Conservation (phyloP, 2,888 invertebrate species). For the Rotaria socialis region DNA sequence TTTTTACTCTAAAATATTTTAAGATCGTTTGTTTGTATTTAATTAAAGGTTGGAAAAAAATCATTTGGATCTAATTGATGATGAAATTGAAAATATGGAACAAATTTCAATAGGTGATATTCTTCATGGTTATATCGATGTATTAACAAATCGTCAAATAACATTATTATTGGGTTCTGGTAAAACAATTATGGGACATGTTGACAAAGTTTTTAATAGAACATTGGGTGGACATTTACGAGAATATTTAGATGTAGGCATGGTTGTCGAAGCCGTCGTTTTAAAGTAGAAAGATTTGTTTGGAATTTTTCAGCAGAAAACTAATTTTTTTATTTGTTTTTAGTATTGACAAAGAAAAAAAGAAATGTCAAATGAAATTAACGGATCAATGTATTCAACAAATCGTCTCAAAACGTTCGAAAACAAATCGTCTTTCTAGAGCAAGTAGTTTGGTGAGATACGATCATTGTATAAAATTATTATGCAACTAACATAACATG, state of each 20-base stretch:
- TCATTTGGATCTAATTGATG: conserved; percentile 6
- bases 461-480: not conserved
- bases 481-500: no score
- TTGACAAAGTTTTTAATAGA: not conserved
- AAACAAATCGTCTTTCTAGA: not conserved
- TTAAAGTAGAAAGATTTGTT: not conserved
- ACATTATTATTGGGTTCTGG: not conserved
- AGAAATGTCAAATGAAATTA: conserved; percentile 17
- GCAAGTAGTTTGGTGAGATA: not conserved
- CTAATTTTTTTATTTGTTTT: not conserved
- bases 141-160: conserved; percentile 8
- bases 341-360: not conserved
- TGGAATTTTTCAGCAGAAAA: not conserved
- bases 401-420: not conserved
- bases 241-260: conserved; percentile 16
- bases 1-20: not conserved
- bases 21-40: no score
- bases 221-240: conserved; percentile 1
- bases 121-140: conserved; percentile 1
- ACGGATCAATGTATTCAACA: conserved; percentile 1
- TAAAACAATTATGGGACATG: not conserved
- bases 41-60: not conserved
- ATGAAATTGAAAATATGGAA: not conserved
- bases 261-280: not conserved
- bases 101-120: not conserved